Conservation (phyloP, 2,113 vertebrate species). For the Oryzias javanicus region DNA sequence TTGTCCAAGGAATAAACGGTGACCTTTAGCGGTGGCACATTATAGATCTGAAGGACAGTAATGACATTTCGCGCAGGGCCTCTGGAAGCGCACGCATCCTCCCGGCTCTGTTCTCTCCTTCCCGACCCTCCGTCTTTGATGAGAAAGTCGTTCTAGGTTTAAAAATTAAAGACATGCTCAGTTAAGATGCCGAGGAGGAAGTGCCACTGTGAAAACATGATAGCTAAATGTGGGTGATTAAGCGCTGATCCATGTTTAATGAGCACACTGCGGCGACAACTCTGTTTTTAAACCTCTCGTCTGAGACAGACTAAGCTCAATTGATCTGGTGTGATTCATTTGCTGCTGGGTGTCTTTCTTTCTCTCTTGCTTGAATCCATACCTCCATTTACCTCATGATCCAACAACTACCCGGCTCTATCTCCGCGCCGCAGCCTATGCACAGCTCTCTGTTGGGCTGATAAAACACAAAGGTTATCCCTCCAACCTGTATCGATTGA, state of each 20-base stretch:
- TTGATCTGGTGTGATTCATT: slow-evolving; percentile 71
- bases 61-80: slow-evolving; percentile 44
- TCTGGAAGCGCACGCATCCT: slow-evolving; percentile 6
- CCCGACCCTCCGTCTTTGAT: neutral
- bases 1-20: slow-evolving; percentile 14
- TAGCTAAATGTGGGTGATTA: slow-evolving; percentile 51
- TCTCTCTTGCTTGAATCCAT: slow-evolving; percentile 40
- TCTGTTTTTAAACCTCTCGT: slow-evolving; percentile 33
- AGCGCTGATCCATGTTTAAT: slow-evolving; percentile 49
- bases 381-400: slow-evolving; percentile 46
- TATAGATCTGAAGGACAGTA: slow-evolving; percentile 53
- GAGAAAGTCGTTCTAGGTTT: slow-evolving; percentile 20
- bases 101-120: slow-evolving; percentile 5
- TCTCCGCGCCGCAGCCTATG: slow-evolving; percentile 28
- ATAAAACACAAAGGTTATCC: slow-evolving; percentile 71
- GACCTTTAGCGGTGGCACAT: slow-evolving; percentile 48
- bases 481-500: slow-evolving; percentile 55
- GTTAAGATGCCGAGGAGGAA: slow-evolving; percentile 29
- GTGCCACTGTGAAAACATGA: slow-evolving; percentile 36
- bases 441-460: slow-evolving; percentile 44
- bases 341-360: slow-evolving; percentile 40
- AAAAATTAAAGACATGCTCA: slow-evolving; percentile 21
- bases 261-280: slow-evolving; percentile 43
- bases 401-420: slow-evolving; percentile 28
- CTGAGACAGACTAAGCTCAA: slow-evolving; percentile 49